These are phyloP conservation scores for Lacerta agilis DNA, from an alignment of 2,797 vertebrate genomes.

Conservation along the genomic window DNA sequence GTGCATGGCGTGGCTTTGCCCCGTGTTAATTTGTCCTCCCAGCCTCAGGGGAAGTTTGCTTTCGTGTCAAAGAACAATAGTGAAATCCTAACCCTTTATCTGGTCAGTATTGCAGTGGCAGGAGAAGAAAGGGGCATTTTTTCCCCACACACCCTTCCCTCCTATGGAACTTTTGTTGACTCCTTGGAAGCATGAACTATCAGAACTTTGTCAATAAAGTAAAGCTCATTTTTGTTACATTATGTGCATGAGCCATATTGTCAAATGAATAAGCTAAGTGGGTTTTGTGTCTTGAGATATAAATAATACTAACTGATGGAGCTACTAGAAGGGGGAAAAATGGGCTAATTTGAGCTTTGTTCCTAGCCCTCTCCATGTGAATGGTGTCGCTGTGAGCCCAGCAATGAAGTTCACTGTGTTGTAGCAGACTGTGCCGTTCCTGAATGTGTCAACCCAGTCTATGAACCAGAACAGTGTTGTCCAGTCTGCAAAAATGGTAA, in stretches of 20 bases:
- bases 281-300: conserved; percentile 72
- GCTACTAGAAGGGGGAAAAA: conserved; percentile 69
- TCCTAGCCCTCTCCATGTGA: conserved; percentile 98
- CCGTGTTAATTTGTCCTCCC: not conserved
- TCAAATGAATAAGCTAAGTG: conserved; percentile 47
- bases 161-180: not conserved
- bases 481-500: conserved; percentile 99
- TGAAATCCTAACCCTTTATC: not conserved
- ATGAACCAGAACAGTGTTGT: conserved; percentile 99
- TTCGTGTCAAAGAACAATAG: no score
- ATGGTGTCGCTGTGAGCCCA: conserved; percentile 99
- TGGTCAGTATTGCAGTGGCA: not conserved
- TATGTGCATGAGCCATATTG: not conserved
- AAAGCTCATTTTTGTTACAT: not conserved
- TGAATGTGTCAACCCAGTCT: conserved; percentile 99
- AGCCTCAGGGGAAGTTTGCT: not conserved
- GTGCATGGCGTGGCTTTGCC: no score
- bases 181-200: not conserved
- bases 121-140: not conserved
- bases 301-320: conserved; percentile 70
- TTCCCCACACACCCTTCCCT: no score
- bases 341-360: conserved; percentile 84
- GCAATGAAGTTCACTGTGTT: conserved; percentile 99
- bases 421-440: conserved; percentile 99
- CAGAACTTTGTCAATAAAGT: not conserved